Evolutionary conservation across 2,888 invertebrate genomes (phyloP), one percentile per base, ranked within the genome.

Genomic region (Synergus laeviventris): DNA sequence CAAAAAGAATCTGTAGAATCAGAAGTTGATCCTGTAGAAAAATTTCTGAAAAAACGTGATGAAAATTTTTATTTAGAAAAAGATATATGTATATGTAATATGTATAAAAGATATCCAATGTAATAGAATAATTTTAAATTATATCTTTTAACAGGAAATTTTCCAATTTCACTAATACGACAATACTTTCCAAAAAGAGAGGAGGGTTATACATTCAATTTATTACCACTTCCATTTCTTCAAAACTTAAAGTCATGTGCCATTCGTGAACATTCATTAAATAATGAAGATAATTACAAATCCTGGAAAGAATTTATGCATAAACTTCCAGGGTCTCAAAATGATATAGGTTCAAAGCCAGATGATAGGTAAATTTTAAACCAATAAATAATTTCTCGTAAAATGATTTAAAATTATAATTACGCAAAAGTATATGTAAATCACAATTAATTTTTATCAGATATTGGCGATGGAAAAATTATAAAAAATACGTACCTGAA

Each of bases 381-480:
- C n/a, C 12, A 66, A 8, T 24, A 42, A 45, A 66, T 21, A 16
- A n/a, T 0, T 1, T 1, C 9, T n/a, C n/a, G n/a, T n/a, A 49
- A n/a, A 8, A 64, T 21, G 18, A 39, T 21, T 64, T 14, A 8
- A 42, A 39, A 21, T 18, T 18, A 21, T 36, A 62, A 45, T 24
- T 42, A 24, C 1, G 16, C n/a, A n/a, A 16, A 8, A 9, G 16
- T 7, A 49, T 9, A 42, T 75, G 24, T 61, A 38, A 18, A 31
- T n/a, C 14, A 75, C 1, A 24, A 54, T 31, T 74, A 21, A 60
- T 73, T 14, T 49, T 60, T 42, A 73, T 39, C 31, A 83, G 83
- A 74, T 81, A 56, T 77, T 84, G 81, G 81, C 78, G 78, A 14
- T 84, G 81, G 81, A 81, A 81, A 75, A 77, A 74, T 49, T 82